Evolutionary conservation across 2,888 invertebrate species (phyloP).

Genomic region (Fabriciana adippe): DNA sequence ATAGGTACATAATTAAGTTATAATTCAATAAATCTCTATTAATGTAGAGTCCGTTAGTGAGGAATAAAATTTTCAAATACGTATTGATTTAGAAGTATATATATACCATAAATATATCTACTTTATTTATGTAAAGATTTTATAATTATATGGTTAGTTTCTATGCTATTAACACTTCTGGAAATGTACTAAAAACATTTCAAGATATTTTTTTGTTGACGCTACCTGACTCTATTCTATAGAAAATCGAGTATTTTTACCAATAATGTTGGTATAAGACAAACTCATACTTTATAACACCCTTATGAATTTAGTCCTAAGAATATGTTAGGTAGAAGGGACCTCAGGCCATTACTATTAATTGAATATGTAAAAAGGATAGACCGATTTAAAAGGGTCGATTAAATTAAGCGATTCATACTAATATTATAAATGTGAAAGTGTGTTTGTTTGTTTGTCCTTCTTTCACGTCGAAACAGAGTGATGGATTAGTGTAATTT

Average conservation of each 20-base stretch:
- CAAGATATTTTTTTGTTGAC: constrained; percentile 40
- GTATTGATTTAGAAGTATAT: too few relatives aligned
- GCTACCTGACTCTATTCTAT: constrained; percentile 44
- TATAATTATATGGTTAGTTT: not conserved
- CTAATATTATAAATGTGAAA: too few relatives aligned
- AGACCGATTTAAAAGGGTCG: constrained; percentile 4
- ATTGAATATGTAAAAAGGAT: constrained; percentile 30
- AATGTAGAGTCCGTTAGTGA: too few relatives aligned
- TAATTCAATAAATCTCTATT: too few relatives aligned
- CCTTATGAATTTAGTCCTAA: constrained; percentile 28
- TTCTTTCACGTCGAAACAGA: too few relatives aligned
- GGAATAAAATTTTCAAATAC: too few relatives aligned
- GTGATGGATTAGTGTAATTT: too few relatives aligned
- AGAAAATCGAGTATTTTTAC: constrained; percentile 47
- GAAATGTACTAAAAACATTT: not conserved
- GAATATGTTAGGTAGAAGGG: constrained; percentile 22
- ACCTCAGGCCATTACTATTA: constrained; percentile 25
- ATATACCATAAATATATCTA: too few relatives aligned
- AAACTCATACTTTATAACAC: constrained; percentile 32
- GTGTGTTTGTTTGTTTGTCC: too few relatives aligned
- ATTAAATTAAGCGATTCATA: not conserved
- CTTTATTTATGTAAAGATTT: not conserved
- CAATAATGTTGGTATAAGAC: constrained; percentile 48
- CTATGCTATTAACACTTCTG: not conserved
- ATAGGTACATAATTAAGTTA: too few relatives aligned